Base-by-base conservation (phyloP, 2,113 vertebrate genomes). In the Festucalex cinctus region DNA sequence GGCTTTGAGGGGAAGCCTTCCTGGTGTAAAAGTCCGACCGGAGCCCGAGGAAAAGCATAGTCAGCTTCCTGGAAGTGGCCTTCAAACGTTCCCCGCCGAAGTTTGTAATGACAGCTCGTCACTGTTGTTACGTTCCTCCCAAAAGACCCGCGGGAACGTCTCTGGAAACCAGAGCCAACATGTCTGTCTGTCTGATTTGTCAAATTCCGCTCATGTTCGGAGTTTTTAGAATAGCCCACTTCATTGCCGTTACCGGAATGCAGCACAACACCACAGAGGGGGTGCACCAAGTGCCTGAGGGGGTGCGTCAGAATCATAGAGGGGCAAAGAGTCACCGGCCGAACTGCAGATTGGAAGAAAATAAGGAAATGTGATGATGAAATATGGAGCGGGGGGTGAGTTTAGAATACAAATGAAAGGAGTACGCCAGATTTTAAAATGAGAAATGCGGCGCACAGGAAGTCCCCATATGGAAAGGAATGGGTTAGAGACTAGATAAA, bases 31-130 rank as follows among this genome's bases (percentile, higher is more conserved):
- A 46, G 22, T 20, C 19, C 5, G 70, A 70, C 58, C 17, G 51
- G 32, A 63, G 53, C 60, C 5, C 48, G 2, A 9, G n/a, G 20
- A 49, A 20, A 10, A 16, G 12, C 20, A 28, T 26, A 60, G 22
- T 10, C 14, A 41, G 4, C 49, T 28, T 22, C 51, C 3, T 20
- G 17, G 4, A 37, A 36, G 19, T 20, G 32, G 1, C 57, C 73
- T 64, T 51, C 53, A 49, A 51, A 51, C 48, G 48, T 51, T 8
- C 0, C 44, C 37, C 60, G 46, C 65, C 67, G 75, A 68, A 54
- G 62, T 84, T 68, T 74, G 13, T 86, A 80, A 84, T 80, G 71
- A 83, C 68, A 77, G 63, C 67, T 65, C 66, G 66, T 36, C n/a
- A 20, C 9, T 10, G 48, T 51, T 26, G 57, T 59, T 59, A 74